Conservation (phyloP, 2,888 invertebrate genomes). For the Pammene fasciana region DNA sequence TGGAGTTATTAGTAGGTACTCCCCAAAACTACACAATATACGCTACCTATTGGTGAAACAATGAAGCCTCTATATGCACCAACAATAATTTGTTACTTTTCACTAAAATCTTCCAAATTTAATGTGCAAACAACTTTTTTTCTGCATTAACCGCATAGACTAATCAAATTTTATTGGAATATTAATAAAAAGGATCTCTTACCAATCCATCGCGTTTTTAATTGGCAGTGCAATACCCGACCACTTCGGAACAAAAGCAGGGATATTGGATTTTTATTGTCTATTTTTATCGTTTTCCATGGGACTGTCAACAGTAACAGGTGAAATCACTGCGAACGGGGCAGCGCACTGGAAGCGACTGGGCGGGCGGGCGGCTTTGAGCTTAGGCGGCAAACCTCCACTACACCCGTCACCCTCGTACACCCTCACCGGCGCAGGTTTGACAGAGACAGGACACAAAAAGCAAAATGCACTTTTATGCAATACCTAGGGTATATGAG, state of each 20-base stretch:
- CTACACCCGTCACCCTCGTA: constrained; percentile 64
- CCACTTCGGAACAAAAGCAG: constrained; percentile 17
- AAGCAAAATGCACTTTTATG: constrained; percentile 60
- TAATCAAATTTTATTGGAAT: neutral
- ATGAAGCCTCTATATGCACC: too few species aligned
- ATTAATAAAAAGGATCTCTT: constrained; percentile 22
- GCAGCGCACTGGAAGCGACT: constrained; percentile 68
- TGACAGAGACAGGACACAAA: constrained; percentile 56
- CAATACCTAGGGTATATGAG: constrained; percentile 33
- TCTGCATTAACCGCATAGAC: constrained; percentile 16
- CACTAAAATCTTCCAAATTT: too few species aligned
- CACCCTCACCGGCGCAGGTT: constrained; percentile 48
- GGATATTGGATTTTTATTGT: constrained; percentile 29
- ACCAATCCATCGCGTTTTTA: constrained; percentile 29
- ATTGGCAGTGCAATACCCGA: constrained; percentile 24
- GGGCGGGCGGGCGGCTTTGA: constrained; percentile 76
- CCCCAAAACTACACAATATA: too few species aligned
- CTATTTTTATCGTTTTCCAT: constrained; percentile 41
- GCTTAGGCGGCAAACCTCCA: constrained; percentile 68
- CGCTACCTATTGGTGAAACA: too few species aligned
- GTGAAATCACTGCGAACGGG: constrained; percentile 57
- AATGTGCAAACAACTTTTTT: constrained; percentile 23
- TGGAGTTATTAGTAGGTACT: too few species aligned
- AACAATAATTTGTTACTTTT: too few species aligned
- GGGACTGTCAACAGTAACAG: constrained; percentile 44